phyloP scores from a whole-genome alignment of 2,113 vertebrate genomes.

The Hydrolagus affinis region DNA sequence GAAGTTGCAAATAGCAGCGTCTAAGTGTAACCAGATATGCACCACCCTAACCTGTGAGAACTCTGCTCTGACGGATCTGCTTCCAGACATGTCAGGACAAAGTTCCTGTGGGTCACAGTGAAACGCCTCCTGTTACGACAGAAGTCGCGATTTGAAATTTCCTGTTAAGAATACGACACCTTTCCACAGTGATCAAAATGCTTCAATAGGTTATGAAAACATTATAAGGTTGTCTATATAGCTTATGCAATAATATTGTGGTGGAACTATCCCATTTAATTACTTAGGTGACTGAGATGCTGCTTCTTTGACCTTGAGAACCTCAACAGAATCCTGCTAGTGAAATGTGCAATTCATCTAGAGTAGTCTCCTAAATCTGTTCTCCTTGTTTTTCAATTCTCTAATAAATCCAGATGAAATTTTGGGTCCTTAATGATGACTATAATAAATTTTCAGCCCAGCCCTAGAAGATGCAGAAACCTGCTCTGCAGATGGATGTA shows the following conservation, averaged over 20 bases:
- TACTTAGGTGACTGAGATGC: not conserved
- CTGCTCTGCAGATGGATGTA: not conserved
- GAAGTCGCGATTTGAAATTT: no score
- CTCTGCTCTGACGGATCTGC: no score
- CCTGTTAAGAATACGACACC: no score
- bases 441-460: not conserved
- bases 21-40: no score
- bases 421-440: not conserved
- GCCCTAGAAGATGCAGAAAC: not conserved
- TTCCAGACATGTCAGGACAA: no score
- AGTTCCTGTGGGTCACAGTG: no score
- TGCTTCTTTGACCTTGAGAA: not conserved
- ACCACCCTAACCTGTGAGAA: no score
- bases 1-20: no score
- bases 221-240: not conserved
- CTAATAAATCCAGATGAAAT: not conserved
- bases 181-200: not conserved
- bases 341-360: no score
- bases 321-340: not conserved
- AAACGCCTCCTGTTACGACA: no score
- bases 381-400: not conserved
- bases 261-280: no score
- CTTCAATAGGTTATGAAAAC: not conserved
- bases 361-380: not conserved
- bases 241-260: no score